phyloP scores from a whole-genome alignment of 2,113 vertebrate species.

The Cromileptes altivelis region DNA sequence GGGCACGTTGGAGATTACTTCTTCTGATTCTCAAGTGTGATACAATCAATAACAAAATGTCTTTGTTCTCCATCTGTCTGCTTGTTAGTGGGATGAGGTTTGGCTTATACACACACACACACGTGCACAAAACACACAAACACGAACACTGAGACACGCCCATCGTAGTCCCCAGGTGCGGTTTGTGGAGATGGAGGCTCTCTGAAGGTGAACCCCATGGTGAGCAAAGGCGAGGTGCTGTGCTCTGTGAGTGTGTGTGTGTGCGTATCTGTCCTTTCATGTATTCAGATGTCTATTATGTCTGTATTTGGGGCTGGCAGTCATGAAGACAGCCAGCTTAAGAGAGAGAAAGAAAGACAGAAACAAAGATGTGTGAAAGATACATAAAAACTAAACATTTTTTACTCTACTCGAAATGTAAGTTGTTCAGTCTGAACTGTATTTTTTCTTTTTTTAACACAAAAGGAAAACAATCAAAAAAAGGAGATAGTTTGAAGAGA shows the following conservation, averaged over 20 bases:
- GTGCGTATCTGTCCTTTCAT: conserved; percentile 58
- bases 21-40: conserved; percentile 33
- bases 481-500: conserved; percentile 10
- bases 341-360: not conserved
- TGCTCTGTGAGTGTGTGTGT: conserved; percentile 46
- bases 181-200: conserved; percentile 63
- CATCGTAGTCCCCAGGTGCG: conserved; percentile 65
- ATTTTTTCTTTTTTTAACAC: too few species aligned
- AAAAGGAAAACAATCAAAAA: not conserved
- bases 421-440: not conserved
- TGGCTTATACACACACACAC: conserved; percentile 4
- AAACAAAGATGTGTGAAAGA: not conserved
- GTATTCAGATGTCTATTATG: conserved; percentile 52
- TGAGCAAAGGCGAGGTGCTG: conserved; percentile 57
- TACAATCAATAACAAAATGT: conserved; percentile 57
- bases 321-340: not conserved
- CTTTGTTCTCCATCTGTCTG: conserved; percentile 66
- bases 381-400: not conserved
- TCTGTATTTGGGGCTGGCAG: conserved; percentile 39
- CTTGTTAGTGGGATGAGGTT: conserved; percentile 27
- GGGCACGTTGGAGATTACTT: conserved; percentile 13
- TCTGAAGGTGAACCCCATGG: conserved; percentile 80
- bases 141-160: conserved; percentile 46
- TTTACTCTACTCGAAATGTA: not conserved
- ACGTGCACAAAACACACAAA: not conserved